These are phyloP conservation scores for Tricholauxania praeusta DNA, from an alignment of 2,888 invertebrate species.

Conservation along the genomic window DNA sequence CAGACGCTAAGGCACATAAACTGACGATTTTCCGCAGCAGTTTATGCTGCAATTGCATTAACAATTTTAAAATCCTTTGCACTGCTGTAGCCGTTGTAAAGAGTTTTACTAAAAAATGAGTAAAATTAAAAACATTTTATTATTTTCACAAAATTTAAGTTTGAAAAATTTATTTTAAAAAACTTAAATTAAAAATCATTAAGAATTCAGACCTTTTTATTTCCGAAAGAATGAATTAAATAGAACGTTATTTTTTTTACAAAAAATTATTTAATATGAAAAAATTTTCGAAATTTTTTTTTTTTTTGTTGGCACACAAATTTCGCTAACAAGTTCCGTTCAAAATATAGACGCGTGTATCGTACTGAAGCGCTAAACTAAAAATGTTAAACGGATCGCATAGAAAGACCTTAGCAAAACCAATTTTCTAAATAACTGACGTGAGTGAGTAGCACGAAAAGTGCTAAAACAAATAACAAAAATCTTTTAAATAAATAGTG, in stretches of 20 bases:
- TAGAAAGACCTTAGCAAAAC: background rate
- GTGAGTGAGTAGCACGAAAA: background rate
- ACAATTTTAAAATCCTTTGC: conserved; percentile 65
- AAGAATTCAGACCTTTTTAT: conserved; percentile 42
- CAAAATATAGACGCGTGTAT: background rate
- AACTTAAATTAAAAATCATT: conserved; percentile 48
- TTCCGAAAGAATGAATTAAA: no score
- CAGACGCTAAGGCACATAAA: conserved; percentile 56
- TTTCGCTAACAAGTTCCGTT: no score
- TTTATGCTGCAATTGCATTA: conserved; percentile 67
- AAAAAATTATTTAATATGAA: background rate
- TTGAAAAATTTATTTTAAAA: conserved; percentile 21
- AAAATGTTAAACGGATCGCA: background rate
- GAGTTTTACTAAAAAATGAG: conserved; percentile 46
- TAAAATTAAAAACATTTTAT: conserved; percentile 25
- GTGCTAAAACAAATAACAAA: background rate
- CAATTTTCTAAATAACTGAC: conserved; percentile 10
- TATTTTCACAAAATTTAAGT: conserved; percentile 11
- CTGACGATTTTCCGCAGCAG: conserved; percentile 64
- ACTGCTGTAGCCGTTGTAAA: conserved; percentile 67
- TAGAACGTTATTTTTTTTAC: no score
- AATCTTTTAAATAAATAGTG: conserved; percentile 26
- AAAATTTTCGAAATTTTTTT: background rate
- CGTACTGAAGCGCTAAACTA: conserved; percentile 20
- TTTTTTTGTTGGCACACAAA: background rate